Conservation (phyloP, 2,888 invertebrate species). For the Metallyticus violacea region DNA sequence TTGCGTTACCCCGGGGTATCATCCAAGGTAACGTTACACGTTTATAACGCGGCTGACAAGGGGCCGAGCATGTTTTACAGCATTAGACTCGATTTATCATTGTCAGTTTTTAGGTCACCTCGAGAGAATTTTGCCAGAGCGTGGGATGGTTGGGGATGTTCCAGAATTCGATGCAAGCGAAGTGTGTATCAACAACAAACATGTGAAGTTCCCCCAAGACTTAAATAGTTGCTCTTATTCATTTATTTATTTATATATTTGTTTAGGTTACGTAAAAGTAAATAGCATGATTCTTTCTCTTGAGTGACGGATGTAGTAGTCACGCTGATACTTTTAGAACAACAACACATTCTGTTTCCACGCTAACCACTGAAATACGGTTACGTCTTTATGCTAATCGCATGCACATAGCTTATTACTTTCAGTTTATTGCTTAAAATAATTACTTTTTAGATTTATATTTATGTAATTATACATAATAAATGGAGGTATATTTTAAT, state of each 20-base stretch:
- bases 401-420: not conserved
- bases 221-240: not conserved
- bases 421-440: no score
- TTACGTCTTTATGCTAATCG: not conserved
- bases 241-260: not conserved
- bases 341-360: not conserved
- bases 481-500: no score
- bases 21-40: not conserved
- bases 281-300: not conserved
- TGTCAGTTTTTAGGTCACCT: not conserved
- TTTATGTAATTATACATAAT: no score
- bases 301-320: not conserved
- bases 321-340: no score
- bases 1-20: no score
- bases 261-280: not conserved
- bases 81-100: not conserved
- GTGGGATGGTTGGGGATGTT: not conserved
- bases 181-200: not conserved
- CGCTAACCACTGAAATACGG: not conserved
- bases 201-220: not conserved
- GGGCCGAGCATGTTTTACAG: not conserved
- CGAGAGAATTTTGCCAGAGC: not conserved
- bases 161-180: not conserved
- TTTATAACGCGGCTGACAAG: not conserved
- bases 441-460: no score